These are phyloP conservation scores for Pteropus rufus DNA, from an alignment of 2,797 vertebrate species.

Conservation along the genomic window DNA sequence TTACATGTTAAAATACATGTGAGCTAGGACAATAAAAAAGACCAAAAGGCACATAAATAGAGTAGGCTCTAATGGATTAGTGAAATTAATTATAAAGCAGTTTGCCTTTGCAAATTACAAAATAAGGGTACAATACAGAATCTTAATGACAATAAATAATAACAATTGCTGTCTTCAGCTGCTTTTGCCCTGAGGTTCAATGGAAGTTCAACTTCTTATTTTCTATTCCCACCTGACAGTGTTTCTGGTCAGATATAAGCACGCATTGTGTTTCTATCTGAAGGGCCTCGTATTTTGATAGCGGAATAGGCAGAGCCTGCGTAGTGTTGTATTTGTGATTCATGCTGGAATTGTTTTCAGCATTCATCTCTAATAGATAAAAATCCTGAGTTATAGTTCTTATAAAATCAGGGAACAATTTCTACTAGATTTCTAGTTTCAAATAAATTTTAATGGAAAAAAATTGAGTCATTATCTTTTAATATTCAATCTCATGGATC, in stretches of 20 bases:
- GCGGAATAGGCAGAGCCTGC: not conserved
- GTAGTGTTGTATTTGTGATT: not conserved
- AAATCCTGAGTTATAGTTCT: not conserved
- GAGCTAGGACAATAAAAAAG: conserved; percentile 32
- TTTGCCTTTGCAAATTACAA: conserved; percentile 26
- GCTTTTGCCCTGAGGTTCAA: conserved; percentile 6
- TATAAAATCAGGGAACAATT: not conserved
- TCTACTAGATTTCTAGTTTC: not conserved
- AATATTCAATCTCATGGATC: not conserved
- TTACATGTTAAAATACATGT: conserved; percentile 3
- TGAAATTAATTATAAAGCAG: conserved; percentile 35
- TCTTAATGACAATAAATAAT: conserved; percentile 3
- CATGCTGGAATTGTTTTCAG: not conserved
- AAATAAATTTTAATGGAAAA: not conserved
- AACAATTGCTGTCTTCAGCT: not conserved
- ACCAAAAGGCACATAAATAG: not conserved
- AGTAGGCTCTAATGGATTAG: not conserved
- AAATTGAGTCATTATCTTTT: not conserved
- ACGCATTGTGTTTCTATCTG: not conserved
- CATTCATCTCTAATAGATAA: not conserved
- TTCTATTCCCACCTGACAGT: not conserved
- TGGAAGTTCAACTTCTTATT: not conserved
- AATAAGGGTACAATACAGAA: not conserved
- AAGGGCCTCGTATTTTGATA: not conserved
- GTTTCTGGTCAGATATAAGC: not conserved